Evolutionary conservation across 2,888 invertebrate species (phyloP).

Genomic region (Onchidella celtica): DNA sequence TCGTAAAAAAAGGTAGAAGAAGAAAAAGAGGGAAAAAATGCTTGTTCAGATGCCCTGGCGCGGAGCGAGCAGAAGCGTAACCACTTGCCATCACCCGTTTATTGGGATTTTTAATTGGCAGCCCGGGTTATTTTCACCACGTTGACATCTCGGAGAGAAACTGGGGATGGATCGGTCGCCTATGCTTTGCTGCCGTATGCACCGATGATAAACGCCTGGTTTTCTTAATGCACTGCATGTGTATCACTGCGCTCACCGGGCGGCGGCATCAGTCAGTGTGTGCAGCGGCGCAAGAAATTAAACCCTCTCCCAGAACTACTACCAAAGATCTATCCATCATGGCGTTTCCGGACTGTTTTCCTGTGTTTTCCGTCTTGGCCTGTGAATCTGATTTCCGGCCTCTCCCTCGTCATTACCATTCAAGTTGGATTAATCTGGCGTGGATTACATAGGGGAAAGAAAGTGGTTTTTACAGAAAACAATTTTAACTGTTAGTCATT

Average conservation of each 20-base stretch:
- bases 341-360: neutral
- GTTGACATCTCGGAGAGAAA: neutral
- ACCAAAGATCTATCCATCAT: neutral
- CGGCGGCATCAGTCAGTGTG: neutral
- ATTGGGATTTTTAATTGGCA: slow-evolving; percentile 36
- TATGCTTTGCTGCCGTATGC: too few species aligned
- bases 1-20: too few species aligned
- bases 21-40: too few species aligned
- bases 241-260: slow-evolving; percentile 25
- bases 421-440: neutral
- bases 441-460: too few species aligned
- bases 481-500: too few species aligned
- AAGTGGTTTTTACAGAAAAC: too few species aligned
- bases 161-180: neutral
- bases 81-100: too few species aligned
- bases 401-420: neutral
- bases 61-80: too few species aligned
- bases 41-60: too few species aligned
- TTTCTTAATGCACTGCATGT: neutral
- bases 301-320: neutral
- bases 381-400: neutral
- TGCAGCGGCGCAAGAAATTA: neutral
- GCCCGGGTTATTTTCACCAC: neutral
- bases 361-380: neutral
- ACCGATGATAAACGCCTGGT: neutral